phyloP scores from a whole-genome alignment of 2,113 vertebrate species.

The Entelurus aequoreus region DNA sequence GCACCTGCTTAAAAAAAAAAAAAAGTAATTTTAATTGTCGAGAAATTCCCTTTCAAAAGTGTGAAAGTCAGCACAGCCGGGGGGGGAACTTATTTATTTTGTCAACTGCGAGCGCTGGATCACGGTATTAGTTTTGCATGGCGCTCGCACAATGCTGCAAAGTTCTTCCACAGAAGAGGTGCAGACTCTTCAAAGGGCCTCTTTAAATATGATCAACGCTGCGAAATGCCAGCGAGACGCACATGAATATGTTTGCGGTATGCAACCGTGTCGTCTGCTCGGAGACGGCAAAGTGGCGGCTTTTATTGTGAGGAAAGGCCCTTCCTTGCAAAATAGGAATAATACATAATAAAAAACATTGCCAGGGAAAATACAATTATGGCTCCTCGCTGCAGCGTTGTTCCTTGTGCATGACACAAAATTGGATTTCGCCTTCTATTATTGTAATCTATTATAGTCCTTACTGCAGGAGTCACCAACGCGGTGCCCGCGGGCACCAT shows the following conservation, averaged over 20 bases:
- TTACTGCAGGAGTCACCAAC: too few relatives aligned
- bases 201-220: slow-evolving; percentile 68
- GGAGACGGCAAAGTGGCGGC: slow-evolving; percentile 27
- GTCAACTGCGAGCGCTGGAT: slow-evolving; percentile 66
- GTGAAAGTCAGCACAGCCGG: slow-evolving; percentile 72
- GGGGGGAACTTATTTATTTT: slow-evolving; percentile 67
- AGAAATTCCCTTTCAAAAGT: slow-evolving; percentile 70
- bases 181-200: slow-evolving; percentile 62
- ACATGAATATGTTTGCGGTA: slow-evolving; percentile 48
- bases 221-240: slow-evolving; percentile 64
- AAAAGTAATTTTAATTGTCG: slow-evolving; percentile 78
- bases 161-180: slow-evolving; percentile 62
- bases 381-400: slow-evolving; percentile 21
- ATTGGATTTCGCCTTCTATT: slow-evolving; percentile 29
- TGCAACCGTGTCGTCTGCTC: slow-evolving; percentile 55
- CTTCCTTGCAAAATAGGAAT: slow-evolving; percentile 11
- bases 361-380: slow-evolving; percentile 27
- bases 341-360: slow-evolving; percentile 31
- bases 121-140: slow-evolving; percentile 66
- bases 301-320: slow-evolving; percentile 42
- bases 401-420: slow-evolving; percentile 11
- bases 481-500: too few relatives aligned
- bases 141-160: slow-evolving; percentile 68
- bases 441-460: slow-evolving; percentile 27
- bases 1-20: slow-evolving; percentile 62